A percentile compares a stretch with the other conserved stretches of the same genome.
phyloP scores from a whole-genome alignment of 2,888 invertebrate genomes.

The Platynereis dumerilii region DNA sequence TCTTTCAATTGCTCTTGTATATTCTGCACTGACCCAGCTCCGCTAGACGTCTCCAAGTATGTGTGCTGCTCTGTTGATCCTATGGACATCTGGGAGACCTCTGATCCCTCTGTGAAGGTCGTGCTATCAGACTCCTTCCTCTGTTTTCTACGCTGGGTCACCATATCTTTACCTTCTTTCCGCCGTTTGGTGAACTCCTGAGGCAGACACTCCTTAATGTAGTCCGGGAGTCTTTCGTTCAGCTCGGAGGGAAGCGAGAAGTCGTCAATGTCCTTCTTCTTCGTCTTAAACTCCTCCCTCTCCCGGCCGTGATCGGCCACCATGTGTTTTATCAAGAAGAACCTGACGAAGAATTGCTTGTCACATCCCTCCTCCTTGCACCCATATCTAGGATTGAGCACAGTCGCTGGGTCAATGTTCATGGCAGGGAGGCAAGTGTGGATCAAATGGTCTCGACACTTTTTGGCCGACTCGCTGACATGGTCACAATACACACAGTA shows the following conservation, averaged over 20 bases:
- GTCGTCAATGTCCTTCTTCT: slow-evolving; percentile 1
- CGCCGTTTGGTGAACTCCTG: not conserved
- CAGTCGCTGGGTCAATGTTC: not conserved
- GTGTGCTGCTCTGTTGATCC: no score
- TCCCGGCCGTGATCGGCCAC: not conserved
- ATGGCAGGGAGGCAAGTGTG: not conserved
- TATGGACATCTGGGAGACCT: no score
- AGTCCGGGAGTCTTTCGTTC: not conserved
- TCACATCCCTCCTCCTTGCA: not conserved
- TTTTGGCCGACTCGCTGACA: not conserved
- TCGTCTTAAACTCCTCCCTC: not conserved
- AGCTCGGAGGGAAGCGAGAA: not conserved
- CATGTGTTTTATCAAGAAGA: not conserved
- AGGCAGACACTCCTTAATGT: not conserved
- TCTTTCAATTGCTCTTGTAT: no score
- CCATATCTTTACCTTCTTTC: no score
- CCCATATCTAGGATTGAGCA: not conserved
- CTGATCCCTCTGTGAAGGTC: no score
- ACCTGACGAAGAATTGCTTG: not conserved
- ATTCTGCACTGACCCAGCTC: no score
- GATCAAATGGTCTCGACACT: slow-evolving; percentile 2
- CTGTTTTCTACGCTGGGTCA: no score
- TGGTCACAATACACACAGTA: slow-evolving; percentile 3
- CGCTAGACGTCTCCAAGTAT: no score
- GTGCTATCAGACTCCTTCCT: no score